Base-by-base conservation (phyloP, 2,888 invertebrate genomes). In the Athrips mouffetella region DNA sequence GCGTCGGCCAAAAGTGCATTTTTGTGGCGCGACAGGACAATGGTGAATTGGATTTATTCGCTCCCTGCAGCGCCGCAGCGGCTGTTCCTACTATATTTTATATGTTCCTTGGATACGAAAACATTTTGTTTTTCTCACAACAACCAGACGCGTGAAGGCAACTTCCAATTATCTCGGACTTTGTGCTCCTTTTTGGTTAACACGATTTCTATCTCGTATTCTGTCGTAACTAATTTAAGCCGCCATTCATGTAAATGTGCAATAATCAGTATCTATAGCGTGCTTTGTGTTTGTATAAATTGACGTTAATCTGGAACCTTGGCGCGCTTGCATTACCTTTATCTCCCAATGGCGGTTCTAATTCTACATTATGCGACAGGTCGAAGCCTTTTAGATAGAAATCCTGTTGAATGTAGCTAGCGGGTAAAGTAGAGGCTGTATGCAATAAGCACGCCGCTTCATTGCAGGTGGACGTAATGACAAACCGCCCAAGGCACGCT, bases 1-100 rank as follows among this genome's bases (percentile, higher is more conserved):
- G 49, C 48, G 60, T 56, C 60, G 52, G 33, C 51, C 65, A 70
- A 75, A 67, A 76, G 71, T 69, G 70, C 67, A 70, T 63, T 74
- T 70, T 70, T 68, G 65, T 57, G 60, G 60, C 63, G 61, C 67
- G 78, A 81, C 81, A 81, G 78, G 65, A 81, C 83, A 82, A 83
- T 83, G 78, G 53, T 57, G 61, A 58, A 66, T 63, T 64, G 70
- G 70, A 80, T 81, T 83, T 81, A 78, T 81, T 72, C 73, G 67
- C 70, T 61, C 63, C 77, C 73, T 71, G 74, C 73, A 58, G 78
- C 67, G 77, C 73, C 64, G 56, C 64, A 57, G 55, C 64, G 57
- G 62, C 59, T 67, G 70, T 71, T 55, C 55, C 51, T 15, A 13
- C 16, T 15, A 16, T 30, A 20, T 25, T 31, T 25, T 18, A 11